Conservation (phyloP, 1,140 invertebrate genomes). For the Drosophila ambigua region DNA sequence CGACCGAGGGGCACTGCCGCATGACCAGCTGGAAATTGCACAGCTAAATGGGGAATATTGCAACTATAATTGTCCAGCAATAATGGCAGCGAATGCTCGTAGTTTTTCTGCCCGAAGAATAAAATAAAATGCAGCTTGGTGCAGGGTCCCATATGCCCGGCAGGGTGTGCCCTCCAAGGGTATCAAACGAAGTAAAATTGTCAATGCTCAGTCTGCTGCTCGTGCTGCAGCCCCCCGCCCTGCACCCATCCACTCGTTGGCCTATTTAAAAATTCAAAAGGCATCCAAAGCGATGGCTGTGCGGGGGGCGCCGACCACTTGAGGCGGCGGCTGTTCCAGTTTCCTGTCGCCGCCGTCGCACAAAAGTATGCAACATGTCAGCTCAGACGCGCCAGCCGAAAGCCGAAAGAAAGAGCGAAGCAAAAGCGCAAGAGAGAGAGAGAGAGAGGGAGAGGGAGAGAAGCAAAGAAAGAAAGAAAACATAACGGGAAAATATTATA, state of each 20-base stretch:
- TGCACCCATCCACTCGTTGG: constrained; percentile 19
- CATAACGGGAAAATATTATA: constrained; percentile 55
- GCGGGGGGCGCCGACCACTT: constrained; percentile 46
- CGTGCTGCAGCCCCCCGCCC: neutral
- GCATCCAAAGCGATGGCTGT: constrained; percentile 53
- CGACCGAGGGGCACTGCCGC: too few relatives aligned
- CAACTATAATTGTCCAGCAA: too few relatives aligned
- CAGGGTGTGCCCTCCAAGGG: neutral
- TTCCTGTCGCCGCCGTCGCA: constrained; percentile 50
- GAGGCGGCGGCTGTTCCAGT: constrained; percentile 65
- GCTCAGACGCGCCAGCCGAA: neutral
- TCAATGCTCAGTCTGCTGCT: constrained; percentile 29
- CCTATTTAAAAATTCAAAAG: constrained; percentile 78
- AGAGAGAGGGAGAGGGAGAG: neutral
- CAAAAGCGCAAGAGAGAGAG: constrained; percentile 13
- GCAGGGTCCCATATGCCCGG: neutral
- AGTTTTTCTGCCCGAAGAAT: too few relatives aligned
- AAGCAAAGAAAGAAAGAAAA: constrained; percentile 18
- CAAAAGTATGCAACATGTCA: constrained; percentile 75
- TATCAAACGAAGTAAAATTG: constrained; percentile 41
- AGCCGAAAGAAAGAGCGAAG: constrained; percentile 20
- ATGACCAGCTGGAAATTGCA: too few relatives aligned
- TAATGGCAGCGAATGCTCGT: too few relatives aligned
- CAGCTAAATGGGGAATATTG: too few relatives aligned
- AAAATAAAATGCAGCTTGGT: too few relatives aligned